Percentiles rank a stretch among this genome's conserved stretches.
phyloP scores from a whole-genome alignment of 1,140 invertebrate species.

The Brachionus rubens region DNA sequence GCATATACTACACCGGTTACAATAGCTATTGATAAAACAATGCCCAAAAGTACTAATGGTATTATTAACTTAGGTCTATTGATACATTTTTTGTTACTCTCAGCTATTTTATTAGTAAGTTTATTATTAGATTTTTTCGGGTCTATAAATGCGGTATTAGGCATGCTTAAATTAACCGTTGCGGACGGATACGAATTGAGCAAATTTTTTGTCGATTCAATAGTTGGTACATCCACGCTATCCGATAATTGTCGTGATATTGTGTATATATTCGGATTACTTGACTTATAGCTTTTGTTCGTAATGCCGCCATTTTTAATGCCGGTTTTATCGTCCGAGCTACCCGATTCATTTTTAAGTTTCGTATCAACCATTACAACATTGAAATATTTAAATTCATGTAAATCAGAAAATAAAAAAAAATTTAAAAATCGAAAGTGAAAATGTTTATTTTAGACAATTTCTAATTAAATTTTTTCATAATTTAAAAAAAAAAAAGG shows the following conservation, averaged over 20 bases:
- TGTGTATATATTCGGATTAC: neutral
- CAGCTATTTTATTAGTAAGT: neutral
- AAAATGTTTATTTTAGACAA: slow-evolving; percentile 36
- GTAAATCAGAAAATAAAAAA: neutral
- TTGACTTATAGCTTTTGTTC: neutral
- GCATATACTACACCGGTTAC: slow-evolving; percentile 12
- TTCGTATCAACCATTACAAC: slow-evolving; percentile 21
- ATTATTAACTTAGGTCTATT: slow-evolving; percentile 20
- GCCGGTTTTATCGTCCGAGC: neutral
- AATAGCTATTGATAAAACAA: neutral
- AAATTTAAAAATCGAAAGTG: slow-evolving; percentile 11
- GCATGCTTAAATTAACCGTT: neutral
- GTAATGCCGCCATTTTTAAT: neutral
- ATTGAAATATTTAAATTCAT: neutral
- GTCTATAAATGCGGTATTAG: slow-evolving; percentile 18
- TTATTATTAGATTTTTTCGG: neutral
- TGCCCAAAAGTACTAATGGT: neutral
- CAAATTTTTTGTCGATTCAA: slow-evolving; percentile 25
- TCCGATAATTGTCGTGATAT: neutral
- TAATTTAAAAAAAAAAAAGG: no score
- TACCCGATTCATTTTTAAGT: neutral
- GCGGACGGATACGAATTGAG: neutral
- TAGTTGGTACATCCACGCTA: neutral
- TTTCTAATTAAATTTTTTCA: slow-evolving; percentile 34
- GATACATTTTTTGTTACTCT: slow-evolving; percentile 26